These are phyloP conservation scores for Petrolisthes manimaculis DNA, from an alignment of 2,888 invertebrate species.

Conservation along the genomic window DNA sequence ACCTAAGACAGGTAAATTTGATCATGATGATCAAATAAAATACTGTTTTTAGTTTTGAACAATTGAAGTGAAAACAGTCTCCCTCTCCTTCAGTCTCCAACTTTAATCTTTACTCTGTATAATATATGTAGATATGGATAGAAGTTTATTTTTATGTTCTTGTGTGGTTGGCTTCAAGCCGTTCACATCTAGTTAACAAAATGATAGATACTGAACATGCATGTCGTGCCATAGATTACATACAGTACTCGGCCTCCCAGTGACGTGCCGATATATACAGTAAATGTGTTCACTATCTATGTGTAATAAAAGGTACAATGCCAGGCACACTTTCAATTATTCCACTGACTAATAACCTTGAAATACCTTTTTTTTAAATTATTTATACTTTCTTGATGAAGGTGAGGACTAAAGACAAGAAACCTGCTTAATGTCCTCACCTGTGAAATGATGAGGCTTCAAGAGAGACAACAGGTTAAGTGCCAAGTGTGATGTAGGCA, in stretches of 20 bases:
- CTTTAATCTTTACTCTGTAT: conserved; percentile 27
- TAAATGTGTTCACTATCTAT: conserved; percentile 51
- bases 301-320: conserved; percentile 50
- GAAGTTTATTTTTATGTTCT: conserved; percentile 54
- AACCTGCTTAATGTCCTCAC: too few species aligned
- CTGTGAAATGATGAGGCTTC: too few species aligned
- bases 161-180: conserved; percentile 30
- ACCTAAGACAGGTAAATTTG: background rate
- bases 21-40: background rate
- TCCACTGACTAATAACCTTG: background rate
- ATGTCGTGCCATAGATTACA: conserved; percentile 51
- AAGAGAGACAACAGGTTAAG: too few species aligned
- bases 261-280: conserved; percentile 36
- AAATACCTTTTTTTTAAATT: background rate
- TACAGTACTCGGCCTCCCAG: conserved; percentile 13
- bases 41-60: conserved; percentile 3
- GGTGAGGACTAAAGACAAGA: too few species aligned
- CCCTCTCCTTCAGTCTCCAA: conserved; percentile 7
- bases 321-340: background rate
- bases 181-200: conserved; percentile 28
- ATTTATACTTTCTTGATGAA: too few species aligned
- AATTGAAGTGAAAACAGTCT: background rate
- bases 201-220: conserved; percentile 41
- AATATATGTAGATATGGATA: conserved; percentile 53
- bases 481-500: too few species aligned